phyloP scores from a whole-genome alignment of 2,888 invertebrate genomes.

The Drosophila vallismaia region DNA sequence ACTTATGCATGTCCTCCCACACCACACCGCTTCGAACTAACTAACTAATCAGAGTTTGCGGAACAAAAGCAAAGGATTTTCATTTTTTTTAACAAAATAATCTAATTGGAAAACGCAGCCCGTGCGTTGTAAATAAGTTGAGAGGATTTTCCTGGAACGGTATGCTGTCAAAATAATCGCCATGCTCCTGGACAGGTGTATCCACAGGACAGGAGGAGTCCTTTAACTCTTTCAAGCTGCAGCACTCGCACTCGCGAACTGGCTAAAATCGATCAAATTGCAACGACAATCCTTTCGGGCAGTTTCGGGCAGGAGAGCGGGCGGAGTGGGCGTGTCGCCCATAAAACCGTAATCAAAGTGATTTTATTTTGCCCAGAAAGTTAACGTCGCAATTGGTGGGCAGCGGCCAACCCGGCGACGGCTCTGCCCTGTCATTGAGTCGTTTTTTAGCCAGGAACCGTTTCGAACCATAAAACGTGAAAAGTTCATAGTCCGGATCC shows the following conservation, averaged over 20 bases:
- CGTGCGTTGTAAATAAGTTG: conserved; percentile 1
- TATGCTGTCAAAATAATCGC: background rate
- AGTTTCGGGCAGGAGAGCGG: background rate
- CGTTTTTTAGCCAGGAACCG: conserved; percentile 3
- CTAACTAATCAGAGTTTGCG: background rate
- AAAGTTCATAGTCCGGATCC: background rate
- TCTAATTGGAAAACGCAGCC: background rate
- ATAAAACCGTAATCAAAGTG: conserved; percentile 53
- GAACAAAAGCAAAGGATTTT: background rate
- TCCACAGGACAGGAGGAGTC: background rate
- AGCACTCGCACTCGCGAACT: background rate
- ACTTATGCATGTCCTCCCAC: background rate
- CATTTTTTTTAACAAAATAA: background rate
- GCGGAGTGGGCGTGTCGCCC: conserved; percentile 4
- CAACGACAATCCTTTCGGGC: conserved; percentile 5
- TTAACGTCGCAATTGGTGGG: conserved; percentile 28
- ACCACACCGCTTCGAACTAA: background rate
- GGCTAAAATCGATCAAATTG: conserved; percentile 40
- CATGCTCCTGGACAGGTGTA: background rate
- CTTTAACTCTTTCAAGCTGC: background rate
- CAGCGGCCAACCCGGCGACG: background rate
- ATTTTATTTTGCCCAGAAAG: conserved; percentile 50
- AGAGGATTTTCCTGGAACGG: background rate
- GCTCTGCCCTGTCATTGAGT: conserved; percentile 6
- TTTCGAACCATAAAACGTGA: background rate